A percentile compares a stretch with the other conserved stretches of the same genome.
phyloP scores from a whole-genome alignment of 1,140 invertebrate genomes.

The Caenorhabditis brenneri region DNA sequence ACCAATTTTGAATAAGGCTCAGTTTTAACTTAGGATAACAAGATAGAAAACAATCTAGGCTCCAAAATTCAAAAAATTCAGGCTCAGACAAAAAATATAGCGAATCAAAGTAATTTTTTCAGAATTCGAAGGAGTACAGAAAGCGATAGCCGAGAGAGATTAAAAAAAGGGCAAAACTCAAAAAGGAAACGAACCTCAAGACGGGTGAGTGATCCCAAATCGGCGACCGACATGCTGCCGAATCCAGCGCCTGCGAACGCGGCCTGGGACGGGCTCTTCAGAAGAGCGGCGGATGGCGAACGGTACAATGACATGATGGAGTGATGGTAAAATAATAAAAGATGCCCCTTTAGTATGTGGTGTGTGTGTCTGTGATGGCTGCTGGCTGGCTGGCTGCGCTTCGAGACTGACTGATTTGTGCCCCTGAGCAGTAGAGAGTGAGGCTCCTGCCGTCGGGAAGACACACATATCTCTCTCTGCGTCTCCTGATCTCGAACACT shows the following conservation, averaged over 20 bases:
- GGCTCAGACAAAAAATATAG: too few relatives aligned
- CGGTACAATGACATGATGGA: constrained; percentile 59
- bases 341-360: neutral
- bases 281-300: constrained; percentile 65
- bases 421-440: neutral
- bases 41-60: too few relatives aligned
- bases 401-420: constrained; percentile 44
- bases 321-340: neutral
- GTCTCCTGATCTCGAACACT: neutral
- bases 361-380: constrained; percentile 17
- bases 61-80: too few relatives aligned
- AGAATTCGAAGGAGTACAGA: neutral
- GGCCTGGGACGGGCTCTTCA: constrained; percentile 65
- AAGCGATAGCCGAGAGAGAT: neutral
- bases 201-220: constrained; percentile 67
- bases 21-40: too few relatives aligned
- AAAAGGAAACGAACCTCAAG: constrained; percentile 60
- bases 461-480: neutral
- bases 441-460: constrained; percentile 12
- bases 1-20: too few relatives aligned
- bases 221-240: constrained; percentile 69
- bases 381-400: constrained; percentile 45
- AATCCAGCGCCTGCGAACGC: constrained; percentile 65
- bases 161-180: neutral
- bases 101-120: too few relatives aligned